Evolutionary conservation across 2,797 vertebrate genomes (phyloP).

Genomic region (Masticophis lateralis): DNA sequence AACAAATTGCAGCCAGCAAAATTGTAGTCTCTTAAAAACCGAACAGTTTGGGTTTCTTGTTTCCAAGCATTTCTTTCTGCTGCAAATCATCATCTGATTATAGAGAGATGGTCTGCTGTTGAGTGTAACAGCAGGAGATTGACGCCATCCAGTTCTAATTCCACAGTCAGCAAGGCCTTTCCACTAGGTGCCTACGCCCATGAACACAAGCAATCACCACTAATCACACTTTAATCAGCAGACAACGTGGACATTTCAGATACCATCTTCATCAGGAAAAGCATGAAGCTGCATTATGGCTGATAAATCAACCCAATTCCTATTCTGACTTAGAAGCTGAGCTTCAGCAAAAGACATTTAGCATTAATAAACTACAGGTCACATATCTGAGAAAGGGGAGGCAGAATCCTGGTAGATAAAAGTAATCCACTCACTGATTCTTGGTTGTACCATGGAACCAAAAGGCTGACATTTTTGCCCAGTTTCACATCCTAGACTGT

Average conservation of each 20-base stretch:
- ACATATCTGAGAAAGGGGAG: background rate
- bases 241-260: background rate
- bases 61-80: background rate
- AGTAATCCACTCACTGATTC: background rate
- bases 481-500: background rate
- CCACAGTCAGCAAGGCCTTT: background rate
- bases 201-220: background rate
- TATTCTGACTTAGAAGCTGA: background rate
- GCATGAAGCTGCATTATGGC: background rate
- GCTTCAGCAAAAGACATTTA: background rate
- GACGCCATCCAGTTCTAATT: constrained; percentile 3
- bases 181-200: background rate
- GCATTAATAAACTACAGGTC: background rate
- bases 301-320: background rate
- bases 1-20: constrained; percentile 1
- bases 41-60: background rate
- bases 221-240: background rate
- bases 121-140: background rate
- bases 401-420: background rate
- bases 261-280: background rate
- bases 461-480: background rate
- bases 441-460: background rate
- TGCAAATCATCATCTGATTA: background rate
- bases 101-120: constrained; percentile 4
- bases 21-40: background rate